Percentiles rank a stretch among this genome's conserved stretches.
Evolutionary conservation across 2,797 vertebrate genomes (phyloP).

Genomic region (Myotis planiceps): DNA sequence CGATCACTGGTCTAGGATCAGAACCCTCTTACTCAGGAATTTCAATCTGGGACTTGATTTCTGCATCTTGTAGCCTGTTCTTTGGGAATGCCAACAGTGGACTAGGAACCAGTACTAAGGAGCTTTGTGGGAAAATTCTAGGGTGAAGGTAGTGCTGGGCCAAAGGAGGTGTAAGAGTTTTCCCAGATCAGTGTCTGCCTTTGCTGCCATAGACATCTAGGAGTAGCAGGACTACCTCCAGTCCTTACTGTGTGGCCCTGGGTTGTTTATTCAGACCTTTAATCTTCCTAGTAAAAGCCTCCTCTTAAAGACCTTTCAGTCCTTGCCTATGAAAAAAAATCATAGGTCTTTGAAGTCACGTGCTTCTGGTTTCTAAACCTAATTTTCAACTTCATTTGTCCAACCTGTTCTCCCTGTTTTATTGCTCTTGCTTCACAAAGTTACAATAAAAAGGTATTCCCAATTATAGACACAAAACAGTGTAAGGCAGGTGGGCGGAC

Average conservation of each 20-base stretch:
- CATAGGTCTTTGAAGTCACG: not conserved
- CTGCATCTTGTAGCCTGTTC: not conserved
- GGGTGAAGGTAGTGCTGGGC: not conserved
- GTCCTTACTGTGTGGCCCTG: not conserved
- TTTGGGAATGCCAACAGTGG: not conserved
- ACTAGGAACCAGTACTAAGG: not conserved
- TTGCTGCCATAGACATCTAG: not conserved
- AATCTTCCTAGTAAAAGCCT: not conserved
- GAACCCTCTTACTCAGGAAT: not conserved
- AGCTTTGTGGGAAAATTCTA: not conserved
- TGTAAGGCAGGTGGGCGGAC: not conserved
- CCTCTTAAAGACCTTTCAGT: not conserved
- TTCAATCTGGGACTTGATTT: not conserved
- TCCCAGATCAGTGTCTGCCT: not conserved
- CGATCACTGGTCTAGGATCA: not conserved
- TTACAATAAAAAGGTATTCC: not conserved
- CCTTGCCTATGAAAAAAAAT: not conserved
- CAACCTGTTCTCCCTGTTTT: conserved; percentile 58
- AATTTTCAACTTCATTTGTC: conserved; percentile 37
- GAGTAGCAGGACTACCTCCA: not conserved
- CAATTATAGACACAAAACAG: not conserved
- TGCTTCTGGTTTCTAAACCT: conserved; percentile 39
- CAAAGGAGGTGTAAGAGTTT: not conserved
- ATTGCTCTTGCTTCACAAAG: conserved; percentile 4
- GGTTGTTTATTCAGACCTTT: not conserved